Percentiles rank a stretch among this genome's conserved stretches.
phyloP scores from a whole-genome alignment of 1,140 invertebrate genomes.

The Ostrea edulis region DNA sequence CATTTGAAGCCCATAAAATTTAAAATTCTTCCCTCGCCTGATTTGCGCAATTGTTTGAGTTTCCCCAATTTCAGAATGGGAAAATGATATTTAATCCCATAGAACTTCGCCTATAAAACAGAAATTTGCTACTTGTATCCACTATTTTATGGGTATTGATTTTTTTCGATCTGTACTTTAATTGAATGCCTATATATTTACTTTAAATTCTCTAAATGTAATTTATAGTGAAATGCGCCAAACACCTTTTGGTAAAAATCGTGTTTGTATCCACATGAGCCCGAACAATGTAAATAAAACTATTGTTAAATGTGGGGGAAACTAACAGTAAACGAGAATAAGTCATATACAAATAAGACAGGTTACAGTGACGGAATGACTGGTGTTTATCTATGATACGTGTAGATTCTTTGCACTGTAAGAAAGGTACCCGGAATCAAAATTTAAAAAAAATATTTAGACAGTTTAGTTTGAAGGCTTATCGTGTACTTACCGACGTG shows the following conservation, averaged over 20 bases:
- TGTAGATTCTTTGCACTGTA: neutral
- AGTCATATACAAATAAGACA: neutral
- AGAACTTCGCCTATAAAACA: neutral
- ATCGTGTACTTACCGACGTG: neutral
- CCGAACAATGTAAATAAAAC: neutral
- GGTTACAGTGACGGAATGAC: neutral
- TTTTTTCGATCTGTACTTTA: neutral
- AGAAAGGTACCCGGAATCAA: neutral
- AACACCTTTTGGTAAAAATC: neutral
- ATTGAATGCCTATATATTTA: neutral
- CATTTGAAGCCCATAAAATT: neutral
- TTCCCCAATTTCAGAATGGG: neutral
- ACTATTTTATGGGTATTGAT: neutral
- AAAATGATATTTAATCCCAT: neutral
- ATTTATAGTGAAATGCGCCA: neutral
- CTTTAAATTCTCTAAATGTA: slow-evolving; percentile 20
- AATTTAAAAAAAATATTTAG: neutral
- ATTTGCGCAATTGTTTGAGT: neutral
- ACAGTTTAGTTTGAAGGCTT: neutral
- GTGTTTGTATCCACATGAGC: neutral
- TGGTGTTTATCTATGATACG: neutral
- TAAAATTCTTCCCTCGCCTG: neutral
- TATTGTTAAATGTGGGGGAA: neutral
- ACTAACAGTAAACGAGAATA: neutral
- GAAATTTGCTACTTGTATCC: neutral